Base-by-base conservation (phyloP, 2,113 vertebrate genomes). In the human (Homo sapiens) region DNA sequence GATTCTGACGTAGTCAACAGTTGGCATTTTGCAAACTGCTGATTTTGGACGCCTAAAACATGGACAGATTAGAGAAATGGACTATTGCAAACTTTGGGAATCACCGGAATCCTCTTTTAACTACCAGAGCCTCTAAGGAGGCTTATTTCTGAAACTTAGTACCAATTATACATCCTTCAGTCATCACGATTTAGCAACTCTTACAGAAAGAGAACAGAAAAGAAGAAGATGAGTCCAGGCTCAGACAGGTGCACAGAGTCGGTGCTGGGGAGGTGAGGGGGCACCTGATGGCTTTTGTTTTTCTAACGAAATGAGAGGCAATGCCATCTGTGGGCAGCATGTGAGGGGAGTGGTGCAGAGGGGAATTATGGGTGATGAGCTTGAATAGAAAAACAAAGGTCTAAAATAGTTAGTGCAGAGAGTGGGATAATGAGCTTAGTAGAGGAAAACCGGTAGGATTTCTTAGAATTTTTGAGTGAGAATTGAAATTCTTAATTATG, bases 291-390 rank as follows among this genome's bases (percentile, higher is more conserved):
- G 73, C 6, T 48, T 45, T n/a, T 25, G 18, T 55, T 79, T 57
- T 30, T n/a, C 43, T 80, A 45, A 18, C 9, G 57, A 80, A 66
- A 6, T 1, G 5, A 57, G 64, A 72, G 50, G 57, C 57, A 55
- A 30, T 1, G 14, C 35, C 27, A 17, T 52, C 59, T 52, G 57
- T 11, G 25, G 57, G 32, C 11, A 45, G 32, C 11, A 1, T n/a
- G 18, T n/a, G 13, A 7, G 8, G 0, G 45, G 1, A 43, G 18
- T 32, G 22, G 17, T 14, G 10, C 10, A 35, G 38, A 9, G 18
- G 23, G n/a, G 35, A n/a, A 32, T 25, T 5, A 22, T 50, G 25
- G 50, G 76, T 7, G 17, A 38, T 25, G 76, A 20, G 12, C 30
- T 79, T 64, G 40, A 61, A 16, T 4, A 23, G 66, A 8, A 72